A percentile compares a stretch with the other conserved stretches of the same genome.
These are phyloP conservation scores for Cryptoleucopteryx plumbea DNA, from an alignment of 2,113 vertebrate genomes.

Conservation along the genomic window DNA sequence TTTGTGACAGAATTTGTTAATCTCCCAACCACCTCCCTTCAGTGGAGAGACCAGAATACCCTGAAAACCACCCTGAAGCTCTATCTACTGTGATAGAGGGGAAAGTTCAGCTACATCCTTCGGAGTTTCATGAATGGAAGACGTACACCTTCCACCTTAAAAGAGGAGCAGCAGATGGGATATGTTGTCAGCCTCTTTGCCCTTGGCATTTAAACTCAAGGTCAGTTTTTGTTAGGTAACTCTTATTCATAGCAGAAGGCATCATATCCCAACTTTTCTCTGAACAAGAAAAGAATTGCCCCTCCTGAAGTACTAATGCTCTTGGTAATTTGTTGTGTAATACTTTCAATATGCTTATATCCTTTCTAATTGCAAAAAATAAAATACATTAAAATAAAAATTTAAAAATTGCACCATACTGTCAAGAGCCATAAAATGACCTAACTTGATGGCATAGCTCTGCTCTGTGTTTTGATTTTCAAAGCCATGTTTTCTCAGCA, in stretches of 20 bases:
- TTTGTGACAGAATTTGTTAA: background rate
- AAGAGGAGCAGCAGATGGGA: background rate
- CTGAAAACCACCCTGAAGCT: background rate
- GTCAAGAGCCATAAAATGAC: conserved; percentile 27
- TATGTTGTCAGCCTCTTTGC: background rate
- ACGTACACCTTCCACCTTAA: background rate
- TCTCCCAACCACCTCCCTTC: background rate
- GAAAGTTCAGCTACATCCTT: background rate
- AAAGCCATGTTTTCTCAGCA: conserved; percentile 3
- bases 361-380: background rate
- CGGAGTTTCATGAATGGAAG: background rate
- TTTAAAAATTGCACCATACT: background rate
- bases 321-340: background rate
- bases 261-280: background rate
- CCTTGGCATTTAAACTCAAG: background rate
- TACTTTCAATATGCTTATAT: conserved; percentile 1
- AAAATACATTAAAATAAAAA: background rate
- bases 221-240: background rate
- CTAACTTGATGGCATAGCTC: background rate
- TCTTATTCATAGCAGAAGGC: background rate
- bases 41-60: background rate
- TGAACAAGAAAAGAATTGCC: background rate
- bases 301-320: background rate
- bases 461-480: conserved; percentile 44
- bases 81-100: background rate